Evolutionary conservation across 2,888 invertebrate genomes (phyloP).

Genomic region (Drosophila sordidula): DNA sequence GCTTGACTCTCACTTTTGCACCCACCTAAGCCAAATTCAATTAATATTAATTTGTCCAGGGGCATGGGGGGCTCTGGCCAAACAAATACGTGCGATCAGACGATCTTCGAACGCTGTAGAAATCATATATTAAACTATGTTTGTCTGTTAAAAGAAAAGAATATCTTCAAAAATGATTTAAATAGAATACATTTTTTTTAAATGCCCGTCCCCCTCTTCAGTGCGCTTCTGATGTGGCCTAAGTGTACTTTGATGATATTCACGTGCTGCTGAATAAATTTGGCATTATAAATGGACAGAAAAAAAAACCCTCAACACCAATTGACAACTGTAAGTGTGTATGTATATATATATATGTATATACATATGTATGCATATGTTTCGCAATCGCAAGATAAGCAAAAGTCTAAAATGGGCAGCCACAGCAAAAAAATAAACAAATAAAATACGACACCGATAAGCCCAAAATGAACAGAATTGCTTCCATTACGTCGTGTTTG

Average conservation of each 20-base stretch:
- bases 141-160: not conserved
- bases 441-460: constrained; percentile 34
- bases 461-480: constrained; percentile 13
- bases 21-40: constrained; percentile 55
- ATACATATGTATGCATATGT: constrained; percentile 15
- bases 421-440: constrained; percentile 17
- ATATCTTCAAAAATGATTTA: no score
- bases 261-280: constrained; percentile 18
- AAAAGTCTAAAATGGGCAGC: constrained; percentile 14
- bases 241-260: not conserved
- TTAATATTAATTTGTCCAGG: constrained; percentile 46
- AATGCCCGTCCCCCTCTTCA: no score
- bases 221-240: not conserved
- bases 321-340: not conserved
- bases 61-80: not conserved
- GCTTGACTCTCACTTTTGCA: constrained; percentile 44
- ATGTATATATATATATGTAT: not conserved
- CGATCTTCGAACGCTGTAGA: not conserved
- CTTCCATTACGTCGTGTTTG: constrained; percentile 7
- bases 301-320: constrained; percentile 3
- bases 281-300: constrained; percentile 5
- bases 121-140: not conserved
- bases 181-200: not conserved
- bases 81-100: not conserved
- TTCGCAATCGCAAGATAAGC: constrained; percentile 59